Evolutionary conservation across 2,888 invertebrate genomes (phyloP), one percentile per base, ranked within the genome.

Genomic region (Lasioglossum figueresi): DNA sequence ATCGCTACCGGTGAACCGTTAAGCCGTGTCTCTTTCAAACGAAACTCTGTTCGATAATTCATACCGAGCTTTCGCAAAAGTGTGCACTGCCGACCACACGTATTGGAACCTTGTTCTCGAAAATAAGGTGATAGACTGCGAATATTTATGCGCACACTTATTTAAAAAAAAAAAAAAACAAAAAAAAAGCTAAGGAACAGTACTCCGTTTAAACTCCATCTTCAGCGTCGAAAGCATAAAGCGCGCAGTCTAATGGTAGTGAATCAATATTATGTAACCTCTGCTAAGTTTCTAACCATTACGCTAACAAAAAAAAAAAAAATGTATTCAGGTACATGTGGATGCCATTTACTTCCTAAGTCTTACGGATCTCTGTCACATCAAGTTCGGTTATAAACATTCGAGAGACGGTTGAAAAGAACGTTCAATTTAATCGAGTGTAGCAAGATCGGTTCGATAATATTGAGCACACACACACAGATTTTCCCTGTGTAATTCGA

Each of bases 1-100:
- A 27, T 63, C 34, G 31, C 71, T 52, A 34, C 27, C n/a, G 27
- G 56, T 56, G 66, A 82, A 73, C 48, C 66, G 72, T 48, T 34
- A 52, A 66, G 48, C 73, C 56, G 71, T 43, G n/a, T 59, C 4
- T 59, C 23, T 27, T 23, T 34, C 23, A 14, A 73, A 73, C n/a
- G 48, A 34, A 52, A 73, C 45, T 34, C 31, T n/a, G 8, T 37
- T 27, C 48, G 31, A 19, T 16, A 12, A 43, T 43, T 40, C 34
- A 70, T 10, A 14, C 19, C n/a, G 45, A 71, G 45, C 31, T 31
- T 63, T 19, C 16, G 8, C 10, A n/a, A 56, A 56, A 56, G 10
- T 3, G 10, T 56, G 56, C 63, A 63, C 63, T 63, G 63, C 63
- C 16, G 63, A 63, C 31, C 63, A 2, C 63, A 6, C 31, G 16